Evolutionary conservation across 2,888 invertebrate species (phyloP), one percentile per base, ranked within the genome.

Genomic region (Amphiduros pacificus): DNA sequence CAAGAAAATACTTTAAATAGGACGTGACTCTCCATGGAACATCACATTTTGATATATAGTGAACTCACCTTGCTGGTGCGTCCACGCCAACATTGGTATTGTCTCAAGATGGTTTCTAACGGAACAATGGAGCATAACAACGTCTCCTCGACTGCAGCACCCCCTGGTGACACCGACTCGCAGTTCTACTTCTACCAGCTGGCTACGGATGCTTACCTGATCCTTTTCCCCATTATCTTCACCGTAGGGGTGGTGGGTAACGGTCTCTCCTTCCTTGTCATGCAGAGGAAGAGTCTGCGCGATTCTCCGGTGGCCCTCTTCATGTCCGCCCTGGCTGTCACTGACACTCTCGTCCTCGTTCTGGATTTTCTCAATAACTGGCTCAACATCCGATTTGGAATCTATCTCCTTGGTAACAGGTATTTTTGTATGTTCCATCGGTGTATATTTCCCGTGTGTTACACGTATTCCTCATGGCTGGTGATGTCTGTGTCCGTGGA

Each of bases 351-450:
- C n/a, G 61, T 61, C 2, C 57, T 61, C 32, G 27, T 61, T 11
- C 52, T 61, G 2, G 61, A 61, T 28, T 61, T 61, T 52, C 28
- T 61, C 41, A 61, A 61, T 57, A 61, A 61, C 44, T 61, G 57
- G 56, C 36, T 61, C 27, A 20, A 36, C 22, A 36, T 40, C 20
- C 31, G 24, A 41, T n/a, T 56, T n/a, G 22, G 48, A 17, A 20
- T 56, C 31, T 49, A 55, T 28, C 55, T 41, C 26, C 31, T 55
- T 27, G 41, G 27, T 41, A 41, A 26, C 41, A 2, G 26, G 6
- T 5, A 27, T 6, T 56, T 56, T 49, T 56, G 56, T 27, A 28
- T 29, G 9, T 56, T 56, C 56, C 49, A 56, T 41, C 11, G 56
- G 17, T 55, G 55, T 40, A 48, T 58, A 32, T 58, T 58, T 32